Conservation (phyloP, 2,888 invertebrate species). For the Patella depressa region DNA sequence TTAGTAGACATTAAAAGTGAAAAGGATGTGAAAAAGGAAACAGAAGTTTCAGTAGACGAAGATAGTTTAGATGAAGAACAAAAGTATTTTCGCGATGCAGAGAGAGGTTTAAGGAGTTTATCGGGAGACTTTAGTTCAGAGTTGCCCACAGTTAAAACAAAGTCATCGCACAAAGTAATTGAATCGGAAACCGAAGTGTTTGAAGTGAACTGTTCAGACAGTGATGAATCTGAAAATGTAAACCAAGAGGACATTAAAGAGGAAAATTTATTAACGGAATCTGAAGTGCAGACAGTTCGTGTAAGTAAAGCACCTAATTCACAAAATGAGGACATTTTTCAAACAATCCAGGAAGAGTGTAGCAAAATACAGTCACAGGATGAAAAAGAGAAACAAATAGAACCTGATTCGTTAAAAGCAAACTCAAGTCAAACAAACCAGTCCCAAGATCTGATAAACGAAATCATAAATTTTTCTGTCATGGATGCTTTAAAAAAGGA, state of each 20-base stretch:
- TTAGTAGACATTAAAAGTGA: background rate
- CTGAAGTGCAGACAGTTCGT: constrained; percentile 34
- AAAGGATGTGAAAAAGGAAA: background rate
- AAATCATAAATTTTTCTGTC: background rate
- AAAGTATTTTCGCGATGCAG: constrained; percentile 87
- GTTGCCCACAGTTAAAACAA: background rate
- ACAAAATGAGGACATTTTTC: constrained; percentile 67
- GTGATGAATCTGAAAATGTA: constrained; percentile 7
- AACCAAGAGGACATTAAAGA: constrained; percentile 31
- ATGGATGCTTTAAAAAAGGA: constrained; percentile 14
- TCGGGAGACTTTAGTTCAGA: constrained; percentile 77
- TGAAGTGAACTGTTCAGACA: background rate
- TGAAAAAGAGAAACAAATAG: constrained; percentile 5
- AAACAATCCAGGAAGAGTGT: constrained; percentile 74
- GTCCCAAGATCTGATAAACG: background rate
- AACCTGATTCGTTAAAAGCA: background rate
- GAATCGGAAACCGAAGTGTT: constrained; percentile 4
- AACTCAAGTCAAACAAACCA: background rate
- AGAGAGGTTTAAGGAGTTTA: constrained; percentile 87
- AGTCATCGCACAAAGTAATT: background rate
- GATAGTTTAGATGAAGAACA: constrained; percentile 76
- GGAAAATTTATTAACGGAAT: constrained; percentile 23
- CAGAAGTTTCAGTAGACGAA: background rate
- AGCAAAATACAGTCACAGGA: constrained; percentile 70
- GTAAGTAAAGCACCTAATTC: constrained; percentile 12